Base-by-base conservation (phyloP, 2,888 invertebrate genomes). In the Perizoma flavofasciatum region DNA sequence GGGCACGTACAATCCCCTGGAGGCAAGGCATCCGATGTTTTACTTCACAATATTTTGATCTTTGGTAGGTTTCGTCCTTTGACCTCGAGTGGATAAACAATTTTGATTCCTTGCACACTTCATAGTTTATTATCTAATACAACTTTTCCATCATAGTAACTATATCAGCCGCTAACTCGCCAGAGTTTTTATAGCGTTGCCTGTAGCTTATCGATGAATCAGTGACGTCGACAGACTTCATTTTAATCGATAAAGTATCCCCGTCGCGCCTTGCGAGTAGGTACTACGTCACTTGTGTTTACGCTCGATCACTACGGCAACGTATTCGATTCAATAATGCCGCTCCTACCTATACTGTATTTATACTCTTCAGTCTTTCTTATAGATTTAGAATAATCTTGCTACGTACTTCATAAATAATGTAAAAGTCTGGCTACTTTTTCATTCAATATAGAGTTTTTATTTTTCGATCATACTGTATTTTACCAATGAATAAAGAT, bases 271-370 rank as follows among this genome's bases (percentile, higher is more conserved):
- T 22, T 22, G 22, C 22, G 22, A 22, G 22, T 22, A 22, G 22
- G 22, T 22, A 59, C 61, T 74, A 79, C 85, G 85, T 85, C 85
- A 85, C 77, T 76, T 71, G 55, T 89, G 89, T 90, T 89, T 89
- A 84, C 81, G 77, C 73, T 76, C 72, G 70, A 81, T 90, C 77
- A 77, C 90, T 80, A 86, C 74, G 88, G 88, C 82, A 81, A 90
- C 89, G 78, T 80, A 69, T 82, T 84, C 80, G 78, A 83, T 86
- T 81, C 66, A 70, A 75, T 77, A 74, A 71, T 74, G 66, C 72
- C 68, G 66, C 22, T 22, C 22, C 63, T 63, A 65, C 55, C 58
- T 65, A 61, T 49, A 22, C 22, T 22, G 22, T 1, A 3, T 22
- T 22, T 35, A 11, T 5, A 37, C 66, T 49, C 66, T 66, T 35